Base-by-base conservation (phyloP, 2,113 vertebrate genomes). In the Syngnathoides biaculeatus region DNA sequence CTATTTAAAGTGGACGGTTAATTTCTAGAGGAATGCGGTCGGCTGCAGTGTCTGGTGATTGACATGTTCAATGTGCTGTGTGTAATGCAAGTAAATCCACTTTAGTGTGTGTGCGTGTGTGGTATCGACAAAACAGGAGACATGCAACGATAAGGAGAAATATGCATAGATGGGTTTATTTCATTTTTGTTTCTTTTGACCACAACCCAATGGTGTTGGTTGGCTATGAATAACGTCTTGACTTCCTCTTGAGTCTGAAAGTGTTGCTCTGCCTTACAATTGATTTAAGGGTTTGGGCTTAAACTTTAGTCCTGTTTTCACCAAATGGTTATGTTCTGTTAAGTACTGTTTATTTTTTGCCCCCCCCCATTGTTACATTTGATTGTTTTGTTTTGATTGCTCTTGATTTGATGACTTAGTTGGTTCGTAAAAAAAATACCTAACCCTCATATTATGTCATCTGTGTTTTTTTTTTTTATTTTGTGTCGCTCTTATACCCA, bases 111-210 rank as follows among this genome's bases (percentile, higher is more conserved):
- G 69, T 64, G 42, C 8, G 24, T 26, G 42, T 22, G 89, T 83
- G 89, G 90, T 39, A 64, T 15, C 59, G 64, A 73, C 69, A 50
- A 79, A 83, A 71, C 45, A 78, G 60, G 68, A 68, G 79, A 80
- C 66, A 74, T 1, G 2, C 17, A 43, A 67, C n/a, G 61, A 17
- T 13, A 22, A 14, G 8, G 15, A 57, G 26, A 19, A 13, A 57
- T 13, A 55, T 8, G 60, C 93, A 93, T 82, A 79, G 87, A 90
- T 68, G 86, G 92, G 90, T 93, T 85, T 93, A 92, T 90, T 90
- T 92, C 91, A 91, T 90, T 91, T 93, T 88, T 2, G 55, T 90
- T 89, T 90, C 92, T 89, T 92, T 73, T 84, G 72, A 89, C 83
- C 86, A 84, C 80, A 79, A 79, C 78, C 87, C 83, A 81, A 75